Conservation (phyloP, 2,113 vertebrate species). For the Callithrix jacchus region DNA sequence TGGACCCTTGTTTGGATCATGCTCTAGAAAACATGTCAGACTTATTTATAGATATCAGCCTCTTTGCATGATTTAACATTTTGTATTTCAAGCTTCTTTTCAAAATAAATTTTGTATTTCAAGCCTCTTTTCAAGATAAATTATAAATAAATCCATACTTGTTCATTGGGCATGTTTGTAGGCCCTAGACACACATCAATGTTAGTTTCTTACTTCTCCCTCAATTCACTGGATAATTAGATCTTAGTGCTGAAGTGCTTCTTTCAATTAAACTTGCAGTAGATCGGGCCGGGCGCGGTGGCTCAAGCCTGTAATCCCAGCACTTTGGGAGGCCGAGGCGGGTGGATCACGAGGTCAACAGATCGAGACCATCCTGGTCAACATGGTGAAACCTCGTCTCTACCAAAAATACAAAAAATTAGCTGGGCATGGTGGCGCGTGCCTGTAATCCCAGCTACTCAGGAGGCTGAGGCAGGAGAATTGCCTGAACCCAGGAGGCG, state of each 20-base stretch:
- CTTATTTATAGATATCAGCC: neutral
- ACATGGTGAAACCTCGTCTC: no score
- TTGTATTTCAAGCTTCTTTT: constrained; percentile 40
- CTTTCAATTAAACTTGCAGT: constrained; percentile 70
- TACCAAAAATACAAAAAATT: no score
- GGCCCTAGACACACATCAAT: constrained; percentile 54
- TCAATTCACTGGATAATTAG: constrained; percentile 61
- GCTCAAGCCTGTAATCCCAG: no score
- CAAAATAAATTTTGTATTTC: constrained; percentile 55
- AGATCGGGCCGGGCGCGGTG: no score
- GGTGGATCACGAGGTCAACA: no score
- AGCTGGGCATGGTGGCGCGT: no score
- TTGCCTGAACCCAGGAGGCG: no score
- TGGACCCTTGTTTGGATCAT: neutral
- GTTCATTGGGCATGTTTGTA: constrained; percentile 37
- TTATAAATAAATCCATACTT: constrained; percentile 17
- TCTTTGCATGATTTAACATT: constrained; percentile 56
- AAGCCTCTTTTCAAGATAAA: constrained; percentile 55
- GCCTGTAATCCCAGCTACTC: no score
- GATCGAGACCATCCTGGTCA: no score
- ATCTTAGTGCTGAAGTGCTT: constrained; percentile 63
- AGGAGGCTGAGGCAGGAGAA: no score
- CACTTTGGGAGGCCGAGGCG: no score
- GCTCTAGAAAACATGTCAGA: neutral
- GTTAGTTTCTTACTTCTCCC: constrained; percentile 64